phyloP scores from a whole-genome alignment of 1,140 invertebrate species.

The Metopolophium dirhodum region DNA sequence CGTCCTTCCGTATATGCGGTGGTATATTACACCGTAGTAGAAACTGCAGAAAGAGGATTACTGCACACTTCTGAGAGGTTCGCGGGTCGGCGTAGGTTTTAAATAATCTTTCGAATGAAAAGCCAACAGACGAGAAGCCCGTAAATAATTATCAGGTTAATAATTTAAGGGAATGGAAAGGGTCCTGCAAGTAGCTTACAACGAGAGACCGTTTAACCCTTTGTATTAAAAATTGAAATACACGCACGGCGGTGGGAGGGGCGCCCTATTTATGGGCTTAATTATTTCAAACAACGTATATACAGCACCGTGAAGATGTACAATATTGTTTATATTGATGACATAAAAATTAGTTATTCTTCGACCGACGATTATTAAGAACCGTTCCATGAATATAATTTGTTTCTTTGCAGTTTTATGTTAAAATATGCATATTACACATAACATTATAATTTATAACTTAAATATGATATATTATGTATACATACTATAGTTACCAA shows the following conservation, averaged over 20 bases:
- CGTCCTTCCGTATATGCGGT: neutral
- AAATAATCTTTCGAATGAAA: constrained; percentile 55
- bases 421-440: neutral
- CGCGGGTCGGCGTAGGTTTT: constrained; percentile 35
- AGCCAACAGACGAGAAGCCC: constrained; percentile 42
- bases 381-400: neutral
- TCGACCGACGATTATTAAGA: neutral
- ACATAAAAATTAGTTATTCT: constrained; percentile 12
- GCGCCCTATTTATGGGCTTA: constrained; percentile 30
- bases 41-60: constrained; percentile 43
- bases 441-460: neutral
- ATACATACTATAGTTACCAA: neutral
- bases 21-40: neutral
- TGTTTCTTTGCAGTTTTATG: constrained; percentile 1
- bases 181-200: constrained; percentile 49
- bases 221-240: constrained; percentile 56
- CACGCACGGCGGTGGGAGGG: neutral
- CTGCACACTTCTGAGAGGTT: constrained; percentile 26
- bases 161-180: constrained; percentile 52
- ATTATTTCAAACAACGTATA: constrained; percentile 42
- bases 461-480: neutral
- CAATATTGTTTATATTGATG: constrained; percentile 25
- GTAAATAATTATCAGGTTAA: constrained; percentile 57
- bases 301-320: neutral
- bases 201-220: constrained; percentile 55